Evolutionary conservation across 2,888 invertebrate genomes (phyloP).

Genomic region (Bimastos eiseni): DNA sequence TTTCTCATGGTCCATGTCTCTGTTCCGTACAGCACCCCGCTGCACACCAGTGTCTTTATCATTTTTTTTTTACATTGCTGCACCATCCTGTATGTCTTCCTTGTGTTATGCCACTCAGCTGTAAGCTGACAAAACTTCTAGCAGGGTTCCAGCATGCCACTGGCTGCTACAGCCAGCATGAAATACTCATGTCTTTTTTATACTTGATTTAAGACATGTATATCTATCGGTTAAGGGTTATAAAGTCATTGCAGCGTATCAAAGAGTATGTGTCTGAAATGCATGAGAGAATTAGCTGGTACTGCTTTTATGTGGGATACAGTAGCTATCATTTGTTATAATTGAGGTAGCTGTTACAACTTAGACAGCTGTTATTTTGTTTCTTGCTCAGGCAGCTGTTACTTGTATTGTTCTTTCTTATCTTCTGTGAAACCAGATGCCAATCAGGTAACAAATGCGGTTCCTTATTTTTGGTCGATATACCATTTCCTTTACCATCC

Average conservation of each 20-base stretch:
- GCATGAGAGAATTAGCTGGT: slow-evolving; percentile 2
- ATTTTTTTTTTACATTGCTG: not conserved
- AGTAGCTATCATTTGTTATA: too few relatives aligned
- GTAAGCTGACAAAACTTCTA: not conserved
- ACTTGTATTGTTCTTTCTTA: not conserved
- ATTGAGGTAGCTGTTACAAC: not conserved
- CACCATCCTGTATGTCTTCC: not conserved
- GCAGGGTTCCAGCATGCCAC: not conserved
- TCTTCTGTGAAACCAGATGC: not conserved
- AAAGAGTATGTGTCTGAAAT: not conserved
- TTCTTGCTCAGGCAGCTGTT: not conserved
- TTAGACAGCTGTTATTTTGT: not conserved
- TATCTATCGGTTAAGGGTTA: not conserved
- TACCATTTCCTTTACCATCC: not conserved
- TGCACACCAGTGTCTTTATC: too few relatives aligned
- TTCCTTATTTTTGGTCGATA: not conserved
- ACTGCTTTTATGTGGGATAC: too few relatives aligned
- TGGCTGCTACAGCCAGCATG: not conserved
- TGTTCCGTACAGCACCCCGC: too few relatives aligned
- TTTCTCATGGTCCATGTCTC: too few relatives aligned
- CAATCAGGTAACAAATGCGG: slow-evolving; percentile 13
- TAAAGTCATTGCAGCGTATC: not conserved
- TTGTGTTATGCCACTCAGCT: not conserved
- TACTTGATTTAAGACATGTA: not conserved
- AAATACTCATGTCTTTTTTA: not conserved